Base-by-base conservation (phyloP, 37 sponge, comb jelly and placozoan species). In the Halichondria panicea region DNA sequence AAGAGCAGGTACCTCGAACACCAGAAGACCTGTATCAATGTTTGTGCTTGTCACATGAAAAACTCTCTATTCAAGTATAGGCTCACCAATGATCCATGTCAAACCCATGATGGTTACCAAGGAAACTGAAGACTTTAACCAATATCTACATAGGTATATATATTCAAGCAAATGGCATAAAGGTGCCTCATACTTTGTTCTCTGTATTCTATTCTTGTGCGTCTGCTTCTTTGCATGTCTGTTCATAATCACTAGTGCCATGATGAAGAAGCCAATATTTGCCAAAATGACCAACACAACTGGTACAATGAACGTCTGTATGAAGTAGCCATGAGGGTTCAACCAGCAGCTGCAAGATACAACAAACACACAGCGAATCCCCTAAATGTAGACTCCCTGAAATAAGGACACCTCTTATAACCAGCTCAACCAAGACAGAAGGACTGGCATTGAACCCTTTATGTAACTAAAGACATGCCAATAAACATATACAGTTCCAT, bases 261-360 rank as follows among this genome's bases (percentile, higher is more conserved):
- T 77, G 35, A 85, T 31, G 32, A 85, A 77, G 79, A 85, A 78
- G 21, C 78, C 78, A 40, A 85, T 30, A 50, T 85, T 85, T 28
- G 43, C 90, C 59, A 84, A 34, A 33, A 89, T 75, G 28, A 89
- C 80, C 25, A 89, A 40, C 3, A 89, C 31, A 1, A 89, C 90
- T 24, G 90, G 90, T 56, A 61, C 55, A 63, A 80, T 75, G 65
- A 84, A 84, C 13, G 81, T 76, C 83, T 80, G 76, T 39, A 89
- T 50, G 45, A 89, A 89, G 35, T 75, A 52, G 22, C 76, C 76
- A 34, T 70, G 58, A 69, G 61, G 75, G 8, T 72, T 79, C 63
- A 89, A 63, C 85, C 84, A 89, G 66, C 90, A 89, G n/a, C 90
- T 89, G 39, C 34, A 82, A 15, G 56, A n/a, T 45, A 27, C 15